Base-by-base conservation (phyloP, 2,113 vertebrate species). In the Tamias sibiricus region DNA sequence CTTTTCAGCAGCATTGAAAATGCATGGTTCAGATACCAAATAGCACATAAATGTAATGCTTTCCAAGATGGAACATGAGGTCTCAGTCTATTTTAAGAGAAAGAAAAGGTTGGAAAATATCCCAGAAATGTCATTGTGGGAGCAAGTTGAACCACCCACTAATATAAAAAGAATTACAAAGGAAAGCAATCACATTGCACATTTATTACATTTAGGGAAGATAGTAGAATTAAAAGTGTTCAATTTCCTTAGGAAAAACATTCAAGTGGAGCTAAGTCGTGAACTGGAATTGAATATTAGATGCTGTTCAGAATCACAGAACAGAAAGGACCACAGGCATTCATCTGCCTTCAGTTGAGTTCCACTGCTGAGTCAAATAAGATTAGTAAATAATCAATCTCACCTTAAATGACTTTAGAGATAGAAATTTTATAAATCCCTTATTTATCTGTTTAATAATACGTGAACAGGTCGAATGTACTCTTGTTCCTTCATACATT, bases 21-120 rank as follows among this genome's bases (percentile, higher is more conserved):
- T 79, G n/a, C 22, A 76, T 37, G 13, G 74, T 74, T 93, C 80
- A 96, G 79, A 96, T 66, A 86, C 72, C 35, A 96, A 92, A 85
- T 68, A 89, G 35, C 44, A 98, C 75, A 96, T 93, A 96, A 97
- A 94, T 85, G 16, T 68, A 79, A 94, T 81, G 64, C 57, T 96
- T 97, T 96, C 83, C 80, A 92, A 95, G 88, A 90, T 79, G 85
- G n/a, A 97, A 85, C 83, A 85, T 93, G 91, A 96, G 95, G 66
- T 83, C 68, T 95, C 28, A 82, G 88, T 47, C 85, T 96, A 96
- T 97, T 95, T 98, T 96, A 84, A 96, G 86, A 97, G 20, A 1
- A 92, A 94, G 42, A 93, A 96, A 94, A 93, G 75, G 77, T 93
- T 97, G 93, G 94, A 97, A 98, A 97, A 91, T 90, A 96, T 97